Evolutionary conservation across 1,140 invertebrate genomes (phyloP), one percentile per base, ranked within the genome.

Genomic region (Brachystomella parvula): DNA sequence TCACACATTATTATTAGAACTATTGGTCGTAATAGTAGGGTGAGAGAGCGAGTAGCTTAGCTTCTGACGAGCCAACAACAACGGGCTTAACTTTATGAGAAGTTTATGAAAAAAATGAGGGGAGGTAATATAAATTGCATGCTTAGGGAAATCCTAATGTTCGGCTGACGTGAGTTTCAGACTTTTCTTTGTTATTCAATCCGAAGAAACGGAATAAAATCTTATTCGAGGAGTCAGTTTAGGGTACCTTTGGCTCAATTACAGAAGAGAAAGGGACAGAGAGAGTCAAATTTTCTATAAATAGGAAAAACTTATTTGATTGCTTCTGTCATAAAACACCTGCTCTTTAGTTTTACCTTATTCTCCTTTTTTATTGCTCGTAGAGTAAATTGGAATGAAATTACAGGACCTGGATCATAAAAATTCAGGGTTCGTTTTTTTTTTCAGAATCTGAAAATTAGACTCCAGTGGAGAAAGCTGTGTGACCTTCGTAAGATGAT

Each of bases 111-210:
- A 53, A 53, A 26, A 26, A 53, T 9, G 6, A 39, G 35, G 35
- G 19, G 35, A 19, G 35, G 19, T 19, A 39, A 39, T 39, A 68
- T 64, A 65, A 65, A 68, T 65, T 65, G 63, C 67, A 65, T 65
- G 58, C 67, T 68, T 44, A 65, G 39, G 30, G 57, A 64, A 53
- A 24, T 53, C 24, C 49, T 53, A 68, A 68, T 68, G 67, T 68
- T 65, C 67, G 47, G 64, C 67, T 68, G 60, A 68, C 67, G 67
- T 68, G 67, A 53, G 49, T 19, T 53, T 6, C 49, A 19, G 49
- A 17, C 21, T 6, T 53, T 6, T 15, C 12, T 15, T 53, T 53
- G 9, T 24, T 6, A 15, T 24, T 53, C 12, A 12, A 53, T 53
- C 49, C 49, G 24, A 26, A 53, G n/a, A n/a, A n/a, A n/a, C n/a